A percentile compares a stretch with the other conserved stretches of the same genome.
phyloP scores from a whole-genome alignment of 2,113 vertebrate species.

The Eulemur macaco region DNA sequence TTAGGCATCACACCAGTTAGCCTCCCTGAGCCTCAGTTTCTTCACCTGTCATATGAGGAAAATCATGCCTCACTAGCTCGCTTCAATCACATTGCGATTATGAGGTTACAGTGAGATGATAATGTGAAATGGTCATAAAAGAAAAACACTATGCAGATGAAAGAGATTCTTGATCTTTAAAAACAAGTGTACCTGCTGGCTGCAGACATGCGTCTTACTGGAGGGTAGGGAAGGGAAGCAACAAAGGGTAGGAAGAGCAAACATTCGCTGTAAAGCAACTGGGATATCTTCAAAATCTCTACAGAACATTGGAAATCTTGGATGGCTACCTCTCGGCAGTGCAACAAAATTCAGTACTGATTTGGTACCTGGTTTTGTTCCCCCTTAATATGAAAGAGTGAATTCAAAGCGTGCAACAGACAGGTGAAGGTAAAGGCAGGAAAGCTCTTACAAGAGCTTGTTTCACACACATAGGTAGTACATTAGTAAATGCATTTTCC shows the following conservation, averaged over 20 bases:
- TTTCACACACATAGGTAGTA: not conserved
- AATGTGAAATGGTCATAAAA: not conserved
- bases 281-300: not conserved
- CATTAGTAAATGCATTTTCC: not conserved
- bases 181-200: not conserved
- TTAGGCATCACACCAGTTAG: not conserved
- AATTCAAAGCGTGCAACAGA: not conserved
- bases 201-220: not conserved
- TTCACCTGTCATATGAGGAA: not conserved
- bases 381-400: not conserved
- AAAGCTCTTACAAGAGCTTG: not conserved
- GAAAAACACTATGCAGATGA: not conserved
- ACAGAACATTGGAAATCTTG: not conserved
- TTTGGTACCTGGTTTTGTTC: fast-evolving
- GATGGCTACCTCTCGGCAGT: not conserved
- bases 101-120: not conserved
- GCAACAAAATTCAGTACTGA: not conserved
- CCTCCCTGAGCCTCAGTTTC: not conserved
- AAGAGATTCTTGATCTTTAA: not conserved
- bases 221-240: not conserved
- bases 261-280: not conserved
- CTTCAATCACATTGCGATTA: not conserved
- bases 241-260: not conserved
- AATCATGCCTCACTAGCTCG: not conserved
- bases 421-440: not conserved